Evolutionary conservation across 1,140 invertebrate species (phyloP).

Genomic region (Lordiphosa mommai): DNA sequence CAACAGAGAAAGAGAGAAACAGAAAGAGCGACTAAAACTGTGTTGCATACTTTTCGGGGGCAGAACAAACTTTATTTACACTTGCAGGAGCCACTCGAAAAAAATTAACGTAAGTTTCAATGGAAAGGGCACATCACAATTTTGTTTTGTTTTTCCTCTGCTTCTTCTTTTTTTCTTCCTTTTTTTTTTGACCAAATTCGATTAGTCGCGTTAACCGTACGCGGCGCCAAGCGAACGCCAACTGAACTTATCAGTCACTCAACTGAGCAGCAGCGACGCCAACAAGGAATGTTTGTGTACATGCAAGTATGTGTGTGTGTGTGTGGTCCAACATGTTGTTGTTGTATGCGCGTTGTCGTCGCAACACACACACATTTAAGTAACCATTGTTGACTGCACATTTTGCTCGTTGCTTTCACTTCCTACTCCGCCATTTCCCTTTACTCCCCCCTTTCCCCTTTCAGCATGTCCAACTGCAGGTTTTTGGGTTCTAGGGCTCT

Average conservation of each 20-base stretch:
- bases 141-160: neutral
- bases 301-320: neutral
- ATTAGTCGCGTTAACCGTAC: slow-evolving; percentile 55
- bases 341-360: too few species aligned
- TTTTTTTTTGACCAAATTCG: slow-evolving; percentile 8
- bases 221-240: slow-evolving; percentile 69
- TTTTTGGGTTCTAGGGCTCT: slow-evolving; percentile 1
- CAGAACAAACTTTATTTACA: slow-evolving; percentile 4
- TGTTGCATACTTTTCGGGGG: slow-evolving; percentile 46
- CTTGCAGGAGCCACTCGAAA: slow-evolving; percentile 1
- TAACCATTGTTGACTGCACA: slow-evolving; percentile 59
- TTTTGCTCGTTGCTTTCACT: slow-evolving; percentile 31
- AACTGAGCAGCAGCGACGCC: slow-evolving; percentile 43
- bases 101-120: neutral
- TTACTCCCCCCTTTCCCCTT: neutral
- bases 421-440: slow-evolving; percentile 4
- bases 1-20: too few species aligned
- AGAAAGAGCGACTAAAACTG: slow-evolving; percentile 20
- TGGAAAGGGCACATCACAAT: too few species aligned
- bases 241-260: slow-evolving; percentile 73
- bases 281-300: slow-evolving; percentile 11
- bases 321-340: neutral
- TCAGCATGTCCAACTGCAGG: slow-evolving; percentile 12
- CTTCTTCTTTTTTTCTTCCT: neutral
- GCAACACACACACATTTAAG: slow-evolving; percentile 1